A percentile compares a stretch with the other conserved stretches of the same genome.
phyloP scores from a whole-genome alignment of 2,888 invertebrate species.

The Tenodera sinensis region DNA sequence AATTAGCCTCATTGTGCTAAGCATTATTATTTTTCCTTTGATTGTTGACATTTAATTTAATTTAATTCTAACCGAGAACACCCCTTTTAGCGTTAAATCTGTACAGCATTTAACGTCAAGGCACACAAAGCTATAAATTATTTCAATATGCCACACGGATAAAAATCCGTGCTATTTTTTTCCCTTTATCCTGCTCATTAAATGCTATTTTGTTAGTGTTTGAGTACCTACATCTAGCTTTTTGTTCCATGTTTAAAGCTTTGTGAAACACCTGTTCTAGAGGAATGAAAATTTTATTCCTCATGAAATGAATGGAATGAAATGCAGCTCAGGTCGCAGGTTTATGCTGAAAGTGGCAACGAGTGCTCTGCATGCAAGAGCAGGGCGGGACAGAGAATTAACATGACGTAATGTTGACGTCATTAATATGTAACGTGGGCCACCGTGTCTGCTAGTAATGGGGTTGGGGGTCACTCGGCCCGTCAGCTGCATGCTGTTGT shows the following conservation, averaged over 20 bases:
- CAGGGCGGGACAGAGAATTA: background rate
- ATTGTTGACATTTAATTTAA: no score
- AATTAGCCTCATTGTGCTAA: no score
- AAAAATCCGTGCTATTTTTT: no score
- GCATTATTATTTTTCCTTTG: no score
- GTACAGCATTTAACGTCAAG: no score
- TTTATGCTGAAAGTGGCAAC: background rate
- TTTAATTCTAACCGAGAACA: no score
- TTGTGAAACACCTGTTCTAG: background rate
- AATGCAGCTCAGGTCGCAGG: background rate
- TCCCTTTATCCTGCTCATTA: background rate
- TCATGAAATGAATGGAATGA: background rate
- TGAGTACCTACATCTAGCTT: background rate
- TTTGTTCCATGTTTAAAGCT: background rate
- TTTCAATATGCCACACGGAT: no score
- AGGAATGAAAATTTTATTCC: background rate
- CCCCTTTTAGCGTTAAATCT: no score
- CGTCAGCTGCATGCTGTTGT: background rate
- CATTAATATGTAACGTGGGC: background rate
- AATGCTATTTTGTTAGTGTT: background rate
- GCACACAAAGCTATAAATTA: no score
- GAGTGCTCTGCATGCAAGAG: background rate
- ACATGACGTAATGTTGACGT: background rate
- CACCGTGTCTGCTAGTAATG: background rate
- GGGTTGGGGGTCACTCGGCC: no score